phyloP scores from a whole-genome alignment of 2,113 vertebrate species.

The Gnathonemus echidnorhynchus region DNA sequence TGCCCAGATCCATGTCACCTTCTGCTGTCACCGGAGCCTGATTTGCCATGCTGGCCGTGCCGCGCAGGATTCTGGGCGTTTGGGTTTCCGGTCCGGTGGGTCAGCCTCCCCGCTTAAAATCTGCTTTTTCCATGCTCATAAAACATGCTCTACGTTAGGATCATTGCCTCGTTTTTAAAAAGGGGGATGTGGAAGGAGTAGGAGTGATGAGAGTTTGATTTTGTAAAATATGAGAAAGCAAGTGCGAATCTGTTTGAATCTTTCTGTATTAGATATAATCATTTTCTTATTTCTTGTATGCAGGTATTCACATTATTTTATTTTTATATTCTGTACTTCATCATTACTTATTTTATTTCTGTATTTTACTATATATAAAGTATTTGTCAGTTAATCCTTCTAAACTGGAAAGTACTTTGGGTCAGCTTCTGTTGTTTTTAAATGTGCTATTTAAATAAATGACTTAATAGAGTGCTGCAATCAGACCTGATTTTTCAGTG shows the following conservation, averaged over 20 bases:
- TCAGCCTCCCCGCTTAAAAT: background rate
- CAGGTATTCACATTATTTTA: too few relatives aligned
- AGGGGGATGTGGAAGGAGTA: background rate
- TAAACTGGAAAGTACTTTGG: too few relatives aligned
- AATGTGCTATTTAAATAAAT: background rate
- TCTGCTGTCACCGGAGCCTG: background rate
- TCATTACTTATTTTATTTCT: too few relatives aligned
- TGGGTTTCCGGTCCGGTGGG: background rate
- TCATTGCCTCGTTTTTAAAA: background rate
- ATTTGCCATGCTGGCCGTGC: background rate
- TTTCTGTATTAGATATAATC: background rate
- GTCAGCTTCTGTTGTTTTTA: too few relatives aligned
- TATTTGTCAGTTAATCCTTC: too few relatives aligned
- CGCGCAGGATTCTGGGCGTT: background rate
- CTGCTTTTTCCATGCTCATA: background rate
- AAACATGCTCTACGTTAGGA: background rate
- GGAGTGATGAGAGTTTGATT: background rate
- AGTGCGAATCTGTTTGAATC: background rate
- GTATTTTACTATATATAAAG: too few relatives aligned
- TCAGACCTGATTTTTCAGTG: background rate
- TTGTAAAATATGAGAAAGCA: background rate
- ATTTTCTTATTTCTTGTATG: background rate
- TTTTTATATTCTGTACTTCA: too few relatives aligned
- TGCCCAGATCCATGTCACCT: background rate
- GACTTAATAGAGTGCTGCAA: background rate